Percentiles rank a stretch among this genome's conserved stretches.
phyloP scores from a whole-genome alignment of 2,888 invertebrate genomes.

The Leptinotarsa rubiginosa region DNA sequence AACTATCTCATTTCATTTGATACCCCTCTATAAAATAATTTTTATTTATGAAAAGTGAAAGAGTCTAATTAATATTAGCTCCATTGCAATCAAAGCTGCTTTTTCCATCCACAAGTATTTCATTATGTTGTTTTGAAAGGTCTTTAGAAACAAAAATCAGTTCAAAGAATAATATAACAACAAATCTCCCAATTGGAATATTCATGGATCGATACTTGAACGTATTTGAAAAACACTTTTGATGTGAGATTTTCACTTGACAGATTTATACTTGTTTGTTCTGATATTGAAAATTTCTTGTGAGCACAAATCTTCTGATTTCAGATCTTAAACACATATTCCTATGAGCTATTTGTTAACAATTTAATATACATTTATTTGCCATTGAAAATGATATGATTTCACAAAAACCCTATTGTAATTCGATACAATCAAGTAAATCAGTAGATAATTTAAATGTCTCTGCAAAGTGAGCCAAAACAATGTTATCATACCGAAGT shows the following conservation, averaged over 20 bases:
- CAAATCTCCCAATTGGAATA: too few species aligned
- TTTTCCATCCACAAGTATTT: too few species aligned
- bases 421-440: slow-evolving; percentile 64
- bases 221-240: too few species aligned
- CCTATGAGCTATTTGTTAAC: slow-evolving; percentile 52
- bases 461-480: slow-evolving; percentile 12
- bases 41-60: too few species aligned
- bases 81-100: too few species aligned
- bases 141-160: too few species aligned
- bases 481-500: slow-evolving; percentile 6
- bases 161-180: too few species aligned
- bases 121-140: too few species aligned
- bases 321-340: slow-evolving; percentile 53
- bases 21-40: too few species aligned
- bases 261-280: neutral
- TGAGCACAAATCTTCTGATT: slow-evolving; percentile 32
- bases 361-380: slow-evolving; percentile 50
- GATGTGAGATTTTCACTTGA: neutral
- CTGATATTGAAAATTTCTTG: slow-evolving; percentile 28
- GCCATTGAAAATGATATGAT: slow-evolving; percentile 47
- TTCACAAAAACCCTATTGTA: slow-evolving; percentile 63
- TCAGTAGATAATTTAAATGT: slow-evolving; percentile 55
- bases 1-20: too few species aligned
- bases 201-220: too few species aligned
- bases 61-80: too few species aligned